Base-by-base conservation (phyloP, 2,888 invertebrate species). In the Eupithecia abbreviata region DNA sequence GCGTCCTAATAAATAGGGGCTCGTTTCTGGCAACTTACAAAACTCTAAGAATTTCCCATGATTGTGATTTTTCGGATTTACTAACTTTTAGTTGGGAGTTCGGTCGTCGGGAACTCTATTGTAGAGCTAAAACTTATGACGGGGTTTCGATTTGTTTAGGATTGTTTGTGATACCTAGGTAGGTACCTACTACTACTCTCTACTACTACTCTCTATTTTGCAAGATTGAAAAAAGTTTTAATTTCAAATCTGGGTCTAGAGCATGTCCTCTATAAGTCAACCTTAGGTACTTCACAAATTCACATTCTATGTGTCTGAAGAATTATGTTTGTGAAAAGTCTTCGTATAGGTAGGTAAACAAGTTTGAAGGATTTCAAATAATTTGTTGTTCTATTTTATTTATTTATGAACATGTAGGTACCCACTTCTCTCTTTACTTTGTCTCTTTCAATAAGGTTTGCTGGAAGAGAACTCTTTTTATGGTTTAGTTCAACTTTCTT, bases 1-100 rank as follows among this genome's bases (percentile, higher is more conserved):
- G 67, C 77, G 76, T 77, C 76, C 79, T 79, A 77, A 80, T 82
- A 82, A 82, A 82, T 80, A 82, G 80, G 78, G 86, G 85, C 89
- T 89, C 86, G 88, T 88, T 89, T 88, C 84, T 79, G 75, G 77
- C 51, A 73, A 77, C 74, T 74, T 74, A 76, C 75, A 67, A 70
- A 77, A 76, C 78, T 77, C 71, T 41, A 77, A 80, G 76, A 77
- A 79, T 81, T 81, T 81, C 78, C 79, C 65, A 72, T 81, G 81
- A 81, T 81, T 81, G 79, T 79, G 79, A 82, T 80, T 77, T 79
- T 77, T 79, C 71, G 71, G 66, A 71, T 66, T 73, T 73, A n/a
- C 73, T 67, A 77, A 77, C 71, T 77, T 73, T 71, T 42, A 71
- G 73, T 47, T 73, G 9, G 65, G 42, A 74, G 71, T 73, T 71